Evolutionary conservation across 2,113 vertebrate genomes (phyloP).

Genomic region (Syngnathus floridae): DNA sequence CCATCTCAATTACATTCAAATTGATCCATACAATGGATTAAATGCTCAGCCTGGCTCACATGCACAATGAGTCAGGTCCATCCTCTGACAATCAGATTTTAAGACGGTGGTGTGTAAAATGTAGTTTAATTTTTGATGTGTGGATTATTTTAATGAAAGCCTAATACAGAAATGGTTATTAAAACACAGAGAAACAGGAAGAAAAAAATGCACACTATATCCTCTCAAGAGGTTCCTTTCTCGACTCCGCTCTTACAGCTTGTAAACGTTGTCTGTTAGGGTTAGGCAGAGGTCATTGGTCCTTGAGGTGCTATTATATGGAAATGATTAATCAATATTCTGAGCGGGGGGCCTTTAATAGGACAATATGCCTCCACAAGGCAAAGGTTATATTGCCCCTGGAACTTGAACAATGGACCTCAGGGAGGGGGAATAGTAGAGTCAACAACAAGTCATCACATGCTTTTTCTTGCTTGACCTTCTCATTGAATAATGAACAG

Average conservation of each 20-base stretch:
- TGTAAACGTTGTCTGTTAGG: not conserved
- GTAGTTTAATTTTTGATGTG: not conserved
- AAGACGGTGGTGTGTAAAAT: not conserved
- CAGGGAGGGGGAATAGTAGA: not conserved
- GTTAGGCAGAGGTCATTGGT: not conserved
- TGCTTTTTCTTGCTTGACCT: slow-evolving; percentile 14
- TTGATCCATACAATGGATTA: not conserved
- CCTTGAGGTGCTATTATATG: not conserved
- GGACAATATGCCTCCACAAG: not conserved
- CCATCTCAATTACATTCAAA: not conserved
- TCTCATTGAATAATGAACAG: slow-evolving; percentile 29
- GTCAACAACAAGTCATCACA: not conserved
- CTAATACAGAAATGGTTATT: not conserved
- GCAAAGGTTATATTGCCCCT: not conserved
- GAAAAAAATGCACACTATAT: not conserved
- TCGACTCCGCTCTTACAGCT: not conserved
- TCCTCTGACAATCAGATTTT: not conserved
- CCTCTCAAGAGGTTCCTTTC: not conserved
- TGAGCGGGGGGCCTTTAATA: not conserved
- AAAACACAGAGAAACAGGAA: not conserved
- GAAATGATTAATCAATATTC: not conserved
- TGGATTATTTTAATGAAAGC: not conserved
- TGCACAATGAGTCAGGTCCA: too few relatives aligned
- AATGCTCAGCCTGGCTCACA: not conserved
- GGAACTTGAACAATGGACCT: not conserved